Evolutionary conservation across 1,140 invertebrate genomes (phyloP).

Genomic region (Cherax quadricarinatus): DNA sequence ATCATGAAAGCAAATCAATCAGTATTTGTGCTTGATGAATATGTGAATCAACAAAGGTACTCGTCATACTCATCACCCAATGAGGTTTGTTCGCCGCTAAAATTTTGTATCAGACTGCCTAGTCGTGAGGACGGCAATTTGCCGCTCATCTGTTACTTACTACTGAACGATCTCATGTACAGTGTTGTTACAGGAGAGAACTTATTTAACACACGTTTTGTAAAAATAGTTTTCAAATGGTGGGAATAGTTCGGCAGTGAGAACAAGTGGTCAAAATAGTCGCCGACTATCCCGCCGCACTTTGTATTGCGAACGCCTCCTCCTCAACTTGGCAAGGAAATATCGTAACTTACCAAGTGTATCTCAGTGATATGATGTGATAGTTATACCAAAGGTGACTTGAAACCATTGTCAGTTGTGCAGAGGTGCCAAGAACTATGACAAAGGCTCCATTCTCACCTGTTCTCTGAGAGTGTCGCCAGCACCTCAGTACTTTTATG

Average conservation of each 20-base stretch:
- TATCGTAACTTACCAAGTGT: slow-evolving; percentile 64
- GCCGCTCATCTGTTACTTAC: slow-evolving; percentile 64
- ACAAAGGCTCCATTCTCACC: slow-evolving; percentile 26
- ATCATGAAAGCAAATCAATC: slow-evolving; percentile 20
- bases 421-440: slow-evolving; percentile 54
- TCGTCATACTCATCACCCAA: slow-evolving; percentile 53
- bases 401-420: slow-evolving; percentile 58
- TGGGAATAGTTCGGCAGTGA: slow-evolving; percentile 41
- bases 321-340: slow-evolving; percentile 48
- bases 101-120: slow-evolving; percentile 70
- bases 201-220: slow-evolving; percentile 57
- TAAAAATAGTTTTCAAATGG: slow-evolving; percentile 38
- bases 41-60: slow-evolving; percentile 62
- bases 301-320: slow-evolving; percentile 49
- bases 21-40: slow-evolving; percentile 43
- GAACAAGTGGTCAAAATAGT: slow-evolving; percentile 25
- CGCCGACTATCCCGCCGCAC: slow-evolving; percentile 12
- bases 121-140: slow-evolving; percentile 58
- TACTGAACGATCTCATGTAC: slow-evolving; percentile 68
- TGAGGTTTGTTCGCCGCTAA: slow-evolving; percentile 68
- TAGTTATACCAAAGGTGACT: slow-evolving; percentile 70
- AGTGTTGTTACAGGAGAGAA: slow-evolving; percentile 67
- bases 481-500: slow-evolving; percentile 23
- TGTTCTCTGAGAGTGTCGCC: slow-evolving; percentile 29
- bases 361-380: slow-evolving; percentile 71